Base-by-base conservation (phyloP, 2,113 vertebrate species). In the Himantopus leucocephalus region DNA sequence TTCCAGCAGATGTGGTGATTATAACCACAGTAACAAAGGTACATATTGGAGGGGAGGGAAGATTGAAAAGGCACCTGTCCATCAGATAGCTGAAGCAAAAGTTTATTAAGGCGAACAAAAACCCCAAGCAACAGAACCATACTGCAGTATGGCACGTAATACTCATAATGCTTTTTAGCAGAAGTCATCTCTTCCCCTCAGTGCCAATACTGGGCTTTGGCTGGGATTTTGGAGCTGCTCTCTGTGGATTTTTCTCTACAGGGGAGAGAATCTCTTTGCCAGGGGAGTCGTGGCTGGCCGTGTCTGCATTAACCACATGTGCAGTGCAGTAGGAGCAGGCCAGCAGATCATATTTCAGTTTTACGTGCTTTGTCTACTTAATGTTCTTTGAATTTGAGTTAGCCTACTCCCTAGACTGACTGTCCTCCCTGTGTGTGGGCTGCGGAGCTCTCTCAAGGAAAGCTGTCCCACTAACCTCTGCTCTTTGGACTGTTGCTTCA, bases 391-490 rank as follows among this genome's bases (percentile, higher is more conserved):
- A 53, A 24, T 68, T 35, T 67, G 58, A 41, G 66, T 35, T 68
- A 27, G 58, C 12, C 41, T 76, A 1, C 27, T 72, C 34, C 37
- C 32, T 81, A 0, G 6, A 15, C 21, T 56, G 21, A 3, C 45
- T 0, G 0, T 85, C 50, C 20, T 80, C 45, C 20, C 47, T 21
- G 6, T 52, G 27, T 4, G 0, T 30, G 63, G 30, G 48, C 63
- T 86, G 76, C 59, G 50, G 71, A 79, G 59, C 43, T 63, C 53
- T 60, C 80, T 32, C 73, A 63, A 87, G 83, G n/a, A 77, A 63
- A 43, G 35, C 59, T 74, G 75, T 58, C 24, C 43, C 34, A 27
- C 45, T 87, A 21, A 74, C 59, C 68, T 78, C 75, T 88, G 35
- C 21, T 72, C 37, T 84, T 91, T 52, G 59, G 41, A 17, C 76